These are phyloP conservation scores for Actinia tenebrosa DNA, from an alignment of 64 coral and sea anemone species.

Conservation along the genomic window DNA sequence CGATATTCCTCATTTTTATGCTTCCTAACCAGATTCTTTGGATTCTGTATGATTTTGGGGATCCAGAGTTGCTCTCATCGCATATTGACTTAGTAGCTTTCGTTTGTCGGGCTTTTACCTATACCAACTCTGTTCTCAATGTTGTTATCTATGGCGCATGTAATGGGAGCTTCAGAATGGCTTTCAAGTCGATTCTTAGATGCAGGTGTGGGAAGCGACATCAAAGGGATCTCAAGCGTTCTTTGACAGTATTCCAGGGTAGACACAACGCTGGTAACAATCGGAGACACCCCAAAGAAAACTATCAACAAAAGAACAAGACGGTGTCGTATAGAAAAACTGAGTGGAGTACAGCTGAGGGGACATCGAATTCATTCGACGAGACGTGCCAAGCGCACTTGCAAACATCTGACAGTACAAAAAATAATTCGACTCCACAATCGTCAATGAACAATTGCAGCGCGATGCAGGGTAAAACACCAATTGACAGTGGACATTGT, in stretches of 20 bases:
- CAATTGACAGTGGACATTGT: neutral
- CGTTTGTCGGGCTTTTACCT: constrained; percentile 71
- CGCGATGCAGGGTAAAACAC: neutral
- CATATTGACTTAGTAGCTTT: constrained; percentile 47
- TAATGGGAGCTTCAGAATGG: constrained; percentile 60
- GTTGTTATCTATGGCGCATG: constrained; percentile 65
- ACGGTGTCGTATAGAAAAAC: neutral
- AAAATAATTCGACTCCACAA: neutral
- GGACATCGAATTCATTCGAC: neutral
- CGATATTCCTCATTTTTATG: constrained; percentile 86
- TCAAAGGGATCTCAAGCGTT: neutral
- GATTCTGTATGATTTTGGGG: constrained; percentile 54
- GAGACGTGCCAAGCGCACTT: neutral
- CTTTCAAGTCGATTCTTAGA: constrained; percentile 41
- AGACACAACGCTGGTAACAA: neutral
- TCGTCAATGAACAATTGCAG: neutral
- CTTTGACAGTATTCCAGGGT: neutral
- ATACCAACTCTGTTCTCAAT: constrained; percentile 82
- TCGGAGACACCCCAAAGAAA: neutral
- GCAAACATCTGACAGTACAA: neutral
- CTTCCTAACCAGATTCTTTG: constrained; percentile 85
- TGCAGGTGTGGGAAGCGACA: constrained; percentile 56
- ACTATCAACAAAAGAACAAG: neutral
- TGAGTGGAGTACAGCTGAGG: neutral
- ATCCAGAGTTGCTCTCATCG: constrained; percentile 1